Percentiles rank a stretch among this genome's conserved stretches.
Evolutionary conservation across 2,113 vertebrate species (phyloP).

Genomic region (Sinocyclocheilus grahami): DNA sequence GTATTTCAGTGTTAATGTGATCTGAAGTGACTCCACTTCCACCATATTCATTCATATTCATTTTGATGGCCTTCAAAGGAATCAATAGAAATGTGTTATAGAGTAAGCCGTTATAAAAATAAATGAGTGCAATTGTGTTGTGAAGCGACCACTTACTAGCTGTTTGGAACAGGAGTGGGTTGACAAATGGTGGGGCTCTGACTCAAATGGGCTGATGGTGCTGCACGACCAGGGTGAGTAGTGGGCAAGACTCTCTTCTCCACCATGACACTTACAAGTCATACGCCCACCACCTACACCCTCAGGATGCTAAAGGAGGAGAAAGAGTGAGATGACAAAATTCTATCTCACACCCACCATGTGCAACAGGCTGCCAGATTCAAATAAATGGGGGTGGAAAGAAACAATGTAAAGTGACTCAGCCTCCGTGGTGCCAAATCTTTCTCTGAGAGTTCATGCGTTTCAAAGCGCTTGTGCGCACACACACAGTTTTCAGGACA

Average conservation of each 20-base stretch:
- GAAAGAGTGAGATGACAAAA: conserved; percentile 5
- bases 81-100: neutral
- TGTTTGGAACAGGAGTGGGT: conserved; percentile 83
- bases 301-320: conserved; percentile 79
- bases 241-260: conserved; percentile 84
- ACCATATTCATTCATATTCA: neutral
- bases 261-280: conserved; percentile 86
- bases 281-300: conserved; percentile 78
- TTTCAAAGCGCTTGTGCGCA: conserved; percentile 42
- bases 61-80: neutral
- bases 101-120: neutral
- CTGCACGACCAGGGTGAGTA: conserved; percentile 96
- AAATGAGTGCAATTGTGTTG: neutral
- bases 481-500: conserved; percentile 20
- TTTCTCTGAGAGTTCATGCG: conserved; percentile 45
- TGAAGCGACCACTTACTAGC: conserved; percentile 76
- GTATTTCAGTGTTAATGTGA: neutral
- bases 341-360: conserved; percentile 35
- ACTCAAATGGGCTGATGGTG: conserved; percentile 87
- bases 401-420: conserved; percentile 56
- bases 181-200: conserved; percentile 82
- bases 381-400: conserved; percentile 20
- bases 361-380: conserved; percentile 39
- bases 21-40: neutral
- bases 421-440: conserved; percentile 58